Evolutionary conservation across 2,113 vertebrate species (phyloP).

Genomic region (Okapia johnstoni): DNA sequence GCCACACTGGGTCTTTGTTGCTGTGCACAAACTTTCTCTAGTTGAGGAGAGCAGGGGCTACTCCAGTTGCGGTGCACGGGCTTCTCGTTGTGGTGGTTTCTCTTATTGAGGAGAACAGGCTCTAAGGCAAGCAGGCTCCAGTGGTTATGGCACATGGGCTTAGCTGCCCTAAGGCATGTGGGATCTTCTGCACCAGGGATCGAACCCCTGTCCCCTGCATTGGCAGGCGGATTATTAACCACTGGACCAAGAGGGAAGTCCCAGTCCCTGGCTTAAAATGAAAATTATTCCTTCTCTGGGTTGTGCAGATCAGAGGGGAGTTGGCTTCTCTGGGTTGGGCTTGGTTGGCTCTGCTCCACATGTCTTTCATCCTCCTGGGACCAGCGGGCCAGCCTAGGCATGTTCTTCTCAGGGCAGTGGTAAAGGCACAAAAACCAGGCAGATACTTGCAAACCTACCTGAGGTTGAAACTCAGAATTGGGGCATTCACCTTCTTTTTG

Average conservation of each 20-base stretch:
- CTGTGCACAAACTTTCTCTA: not conserved
- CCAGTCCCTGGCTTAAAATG: not conserved
- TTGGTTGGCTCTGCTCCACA: not conserved
- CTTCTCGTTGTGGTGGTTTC: not conserved
- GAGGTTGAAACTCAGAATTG: not conserved
- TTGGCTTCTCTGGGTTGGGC: not conserved
- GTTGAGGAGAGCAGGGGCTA: not conserved
- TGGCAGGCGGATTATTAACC: not conserved
- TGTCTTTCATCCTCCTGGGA: not conserved
- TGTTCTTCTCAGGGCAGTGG: not conserved
- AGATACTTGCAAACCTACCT: not conserved
- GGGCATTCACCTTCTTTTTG: not conserved
- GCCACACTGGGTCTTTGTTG: not conserved
- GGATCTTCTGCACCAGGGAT: too few species aligned
- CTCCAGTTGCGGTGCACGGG: not conserved
- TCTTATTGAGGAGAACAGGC: not conserved
- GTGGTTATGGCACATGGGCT: not conserved
- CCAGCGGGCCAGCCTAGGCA: not conserved
- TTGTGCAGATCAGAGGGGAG: not conserved
- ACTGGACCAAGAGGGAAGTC: not conserved
- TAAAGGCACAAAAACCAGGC: not conserved
- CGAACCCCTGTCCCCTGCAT: not conserved
- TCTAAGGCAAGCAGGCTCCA: not conserved
- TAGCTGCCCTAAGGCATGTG: not conserved
- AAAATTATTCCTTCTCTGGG: not conserved